phyloP scores from a whole-genome alignment of 1,140 invertebrate species.

The Drosophila tani region DNA sequence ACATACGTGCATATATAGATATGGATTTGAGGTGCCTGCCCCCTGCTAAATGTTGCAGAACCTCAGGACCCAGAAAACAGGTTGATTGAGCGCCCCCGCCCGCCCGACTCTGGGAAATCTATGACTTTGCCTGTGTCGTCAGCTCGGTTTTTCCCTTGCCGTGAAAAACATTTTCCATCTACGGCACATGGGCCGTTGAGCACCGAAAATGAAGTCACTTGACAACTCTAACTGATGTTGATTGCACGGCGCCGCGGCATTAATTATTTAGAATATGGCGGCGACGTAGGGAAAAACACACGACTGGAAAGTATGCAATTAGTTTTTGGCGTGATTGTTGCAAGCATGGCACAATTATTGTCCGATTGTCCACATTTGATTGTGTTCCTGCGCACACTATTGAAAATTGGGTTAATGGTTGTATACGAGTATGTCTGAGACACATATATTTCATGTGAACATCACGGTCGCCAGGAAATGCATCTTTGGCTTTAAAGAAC shows the following conservation, averaged over 20 bases:
- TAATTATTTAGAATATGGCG: slow-evolving; percentile 74
- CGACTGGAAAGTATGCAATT: slow-evolving; percentile 73
- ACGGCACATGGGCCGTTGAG: slow-evolving; percentile 33
- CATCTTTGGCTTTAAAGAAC: background rate
- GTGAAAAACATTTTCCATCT: slow-evolving; percentile 28
- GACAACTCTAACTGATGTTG: slow-evolving; percentile 77
- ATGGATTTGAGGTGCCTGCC: slow-evolving; percentile 17
- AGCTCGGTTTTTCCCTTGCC: slow-evolving; percentile 35
- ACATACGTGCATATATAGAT: slow-evolving; percentile 23
- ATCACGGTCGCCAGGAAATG: background rate
- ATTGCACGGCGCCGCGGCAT: slow-evolving; percentile 69
- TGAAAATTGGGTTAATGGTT: slow-evolving; percentile 41
- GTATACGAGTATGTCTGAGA: background rate
- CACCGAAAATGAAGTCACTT: slow-evolving; percentile 66
- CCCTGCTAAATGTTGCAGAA: slow-evolving; percentile 64
- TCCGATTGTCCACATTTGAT: slow-evolving; percentile 19
- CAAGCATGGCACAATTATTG: slow-evolving; percentile 25
- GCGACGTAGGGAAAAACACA: slow-evolving; percentile 25
- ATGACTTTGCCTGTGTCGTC: slow-evolving; percentile 64
- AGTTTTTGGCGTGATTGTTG: slow-evolving; percentile 63
- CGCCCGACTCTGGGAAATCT: slow-evolving; percentile 41
- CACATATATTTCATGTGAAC: background rate
- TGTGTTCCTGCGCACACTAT: background rate
- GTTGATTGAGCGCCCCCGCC: slow-evolving; percentile 33
- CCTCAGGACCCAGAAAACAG: slow-evolving; percentile 37